Evolutionary conservation across 2,888 invertebrate genomes (phyloP), one percentile per base, ranked within the genome.

Genomic region (Oxystoma pomonae): DNA sequence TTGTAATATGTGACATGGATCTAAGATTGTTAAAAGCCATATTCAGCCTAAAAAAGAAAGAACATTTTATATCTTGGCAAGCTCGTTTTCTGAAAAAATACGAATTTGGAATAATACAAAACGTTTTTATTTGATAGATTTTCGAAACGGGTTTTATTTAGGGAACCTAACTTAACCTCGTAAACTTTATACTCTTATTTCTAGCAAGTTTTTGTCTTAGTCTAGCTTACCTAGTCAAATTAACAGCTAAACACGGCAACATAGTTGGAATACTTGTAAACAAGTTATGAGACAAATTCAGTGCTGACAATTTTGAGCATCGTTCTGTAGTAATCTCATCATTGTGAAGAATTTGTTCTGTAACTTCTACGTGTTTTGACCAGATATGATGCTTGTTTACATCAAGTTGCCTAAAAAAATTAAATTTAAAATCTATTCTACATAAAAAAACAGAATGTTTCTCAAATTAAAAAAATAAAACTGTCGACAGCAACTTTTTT

Each of bases 221-320:
- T n/a, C n/a, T n/a, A n/a, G n/a, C 35, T 35, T 35, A 35, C 35
- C 94, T 83, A 0, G 92, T 90, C 21, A 99, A 84, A 71, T 88
- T 88, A 0, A 95, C 91, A 2, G 95, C 96, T 62, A 94, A 83
- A 76, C 99, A 99, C 1, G 98, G 91, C 51, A 99, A 81, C 56
- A 92, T 91, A 1, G 88, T 86, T 0, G 98, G 98, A 65, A 98
- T 89, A 70, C 89, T 87, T 35, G 89, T 88, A 78, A 98, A 94
- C 71, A 91, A 85, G 83, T 98, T 98, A 81, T 96, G 93, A 0
- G 96, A 90, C 49, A 98, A 83, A 81, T 96, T 96, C 2, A 98
- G 83, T 0, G 90, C 85, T 1, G 88, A 84, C 9, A 94, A 80
- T 66, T 88, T 85, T 0, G 90, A 90, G 57, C 85, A 85, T 51